Base-by-base conservation (phyloP, 2,113 vertebrate genomes). In the Salvelinus namaycush region DNA sequence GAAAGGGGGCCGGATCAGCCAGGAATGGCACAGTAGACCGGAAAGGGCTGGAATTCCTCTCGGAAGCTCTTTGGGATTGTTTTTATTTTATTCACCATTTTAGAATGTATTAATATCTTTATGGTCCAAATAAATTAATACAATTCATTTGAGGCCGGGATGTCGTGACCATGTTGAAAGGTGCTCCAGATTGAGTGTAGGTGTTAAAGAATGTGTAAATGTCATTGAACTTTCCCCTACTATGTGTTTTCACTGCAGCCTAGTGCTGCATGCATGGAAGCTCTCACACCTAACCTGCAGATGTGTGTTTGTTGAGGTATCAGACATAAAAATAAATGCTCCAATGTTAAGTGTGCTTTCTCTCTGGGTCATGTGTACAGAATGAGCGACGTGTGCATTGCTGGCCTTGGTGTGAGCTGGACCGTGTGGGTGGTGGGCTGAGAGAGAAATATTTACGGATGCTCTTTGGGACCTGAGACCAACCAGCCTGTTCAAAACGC, bases 1-100 rank as follows among this genome's bases (percentile, higher is more conserved):
- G 20, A 44, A 57, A 29, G 44, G 77, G 62, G 68, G 76, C 54
- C 9, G 68, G 82, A 89, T 87, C 79, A 85, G 81, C 72, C 82
- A 76, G 85, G 85, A 86, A 90, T 87, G 86, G 85, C 85, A 79
- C 75, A 76, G 80, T 84, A 67, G 83, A 76, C 86, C 76, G 75
- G 86, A 91, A 91, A 90, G 76, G 83, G 76, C 79, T 89, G 79
- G 83, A 89, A 88, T 89, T 89, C 84, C 82, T 84, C 82, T 84
- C 78, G 72, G 76, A 84, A 82, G 76, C 85, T 88, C 27, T 76
- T 86, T 82, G 76, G 82, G 79, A 87, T 86, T 86, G 84, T 88
- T 87, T 80, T 83, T 79, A 59, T 68, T 82, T 44, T 44, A 44
- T 44, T 89, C 83, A 80, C 49, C 8, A 67, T 59, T 76, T 86